phyloP scores from a whole-genome alignment of 2,888 invertebrate species.

The Thecocarcelia acutangulata region DNA sequence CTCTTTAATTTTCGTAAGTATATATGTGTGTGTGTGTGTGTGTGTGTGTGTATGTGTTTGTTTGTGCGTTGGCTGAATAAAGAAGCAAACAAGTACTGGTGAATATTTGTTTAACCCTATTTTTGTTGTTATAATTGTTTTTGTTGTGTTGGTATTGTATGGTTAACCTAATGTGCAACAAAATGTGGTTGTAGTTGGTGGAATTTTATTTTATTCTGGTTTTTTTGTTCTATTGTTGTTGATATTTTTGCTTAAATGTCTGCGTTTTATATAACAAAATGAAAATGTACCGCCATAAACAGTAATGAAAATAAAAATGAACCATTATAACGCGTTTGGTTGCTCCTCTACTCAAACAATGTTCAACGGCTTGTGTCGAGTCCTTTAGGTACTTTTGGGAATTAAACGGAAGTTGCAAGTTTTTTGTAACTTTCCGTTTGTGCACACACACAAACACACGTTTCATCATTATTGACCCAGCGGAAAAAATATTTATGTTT shows the following conservation, averaged over 20 bases:
- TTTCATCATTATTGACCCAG: too few relatives aligned
- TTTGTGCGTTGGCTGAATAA: conserved; percentile 1
- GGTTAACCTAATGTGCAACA: conserved; percentile 60
- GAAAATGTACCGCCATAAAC: conserved; percentile 12
- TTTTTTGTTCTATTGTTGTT: conserved; percentile 19
- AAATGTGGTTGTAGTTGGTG: conserved; percentile 49
- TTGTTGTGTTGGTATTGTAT: conserved; percentile 35
- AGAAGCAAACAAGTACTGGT: conserved; percentile 28
- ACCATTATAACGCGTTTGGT: conserved; percentile 39
- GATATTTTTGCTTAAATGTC: conserved; percentile 17
- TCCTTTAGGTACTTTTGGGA: conserved; percentile 32
- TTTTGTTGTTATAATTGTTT: conserved; percentile 38
- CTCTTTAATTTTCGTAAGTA: neutral
- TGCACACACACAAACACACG: neutral
- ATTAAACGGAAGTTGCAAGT: conserved; percentile 54
- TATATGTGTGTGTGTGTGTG: neutral
- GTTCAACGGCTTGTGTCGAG: neutral
- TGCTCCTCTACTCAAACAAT: conserved; percentile 29
- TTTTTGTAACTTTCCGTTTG: conserved; percentile 45
- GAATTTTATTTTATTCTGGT: conserved; percentile 44
- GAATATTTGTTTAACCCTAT: conserved; percentile 39
- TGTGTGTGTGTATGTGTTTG: neutral
- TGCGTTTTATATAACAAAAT: conserved; percentile 32
- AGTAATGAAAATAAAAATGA: conserved; percentile 37
- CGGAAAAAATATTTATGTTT: too few relatives aligned